Percentiles rank a stretch among this genome's conserved stretches.
phyloP scores from a whole-genome alignment of 1,140 invertebrate genomes.

The Rhagoletis pomonella region DNA sequence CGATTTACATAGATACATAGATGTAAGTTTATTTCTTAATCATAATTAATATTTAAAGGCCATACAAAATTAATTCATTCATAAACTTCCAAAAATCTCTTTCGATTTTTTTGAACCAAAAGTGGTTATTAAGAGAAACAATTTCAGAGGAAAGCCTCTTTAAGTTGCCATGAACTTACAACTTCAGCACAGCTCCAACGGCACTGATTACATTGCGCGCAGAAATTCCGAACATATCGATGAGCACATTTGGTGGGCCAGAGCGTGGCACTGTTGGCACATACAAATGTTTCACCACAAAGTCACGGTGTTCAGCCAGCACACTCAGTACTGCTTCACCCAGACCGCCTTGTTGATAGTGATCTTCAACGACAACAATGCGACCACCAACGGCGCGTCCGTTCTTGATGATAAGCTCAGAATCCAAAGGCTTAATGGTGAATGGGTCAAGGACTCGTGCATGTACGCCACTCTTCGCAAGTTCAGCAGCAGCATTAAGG shows the following conservation, averaged over 20 bases:
- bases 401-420: conserved; percentile 83
- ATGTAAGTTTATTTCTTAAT: background rate
- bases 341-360: conserved; percentile 96
- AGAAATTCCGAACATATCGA: conserved; percentile 93
- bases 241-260: conserved; percentile 87
- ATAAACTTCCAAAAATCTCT: background rate
- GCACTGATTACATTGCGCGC: conserved; percentile 86
- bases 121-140: conserved; percentile 1
- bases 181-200: conserved; percentile 79
- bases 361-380: conserved; percentile 96
- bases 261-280: conserved; percentile 93
- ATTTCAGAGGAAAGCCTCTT: no score
- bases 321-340: conserved; percentile 95
- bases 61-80: conserved; percentile 14
- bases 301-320: conserved; percentile 82
- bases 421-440: conserved; percentile 97
- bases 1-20: background rate
- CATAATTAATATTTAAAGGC: background rate
- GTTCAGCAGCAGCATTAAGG: conserved; percentile 86
- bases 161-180: conserved; percentile 68
- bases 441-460: conserved; percentile 94
- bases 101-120: background rate
- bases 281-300: conserved; percentile 89
- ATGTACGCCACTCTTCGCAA: conserved; percentile 82
- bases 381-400: conserved; percentile 87